Conservation (phyloP, 2,888 invertebrate species). For the Crematogaster levior region DNA sequence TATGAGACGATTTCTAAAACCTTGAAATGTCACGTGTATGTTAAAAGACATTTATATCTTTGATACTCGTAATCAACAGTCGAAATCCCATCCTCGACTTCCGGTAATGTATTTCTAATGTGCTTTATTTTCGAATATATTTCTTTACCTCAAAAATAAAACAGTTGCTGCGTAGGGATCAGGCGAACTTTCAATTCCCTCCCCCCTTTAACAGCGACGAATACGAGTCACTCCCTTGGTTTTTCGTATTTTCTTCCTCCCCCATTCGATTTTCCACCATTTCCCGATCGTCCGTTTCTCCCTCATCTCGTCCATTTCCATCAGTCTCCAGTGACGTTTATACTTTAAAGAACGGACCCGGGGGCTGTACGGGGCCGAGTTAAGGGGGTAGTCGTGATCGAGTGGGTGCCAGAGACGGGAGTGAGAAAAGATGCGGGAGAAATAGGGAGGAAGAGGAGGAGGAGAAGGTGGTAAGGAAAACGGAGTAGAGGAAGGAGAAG, state of each 20-base stretch:
- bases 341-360: slow-evolving; percentile 82
- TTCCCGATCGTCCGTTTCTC: slow-evolving; percentile 72
- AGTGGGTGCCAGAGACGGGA: slow-evolving; percentile 61
- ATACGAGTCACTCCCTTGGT: slow-evolving; percentile 52
- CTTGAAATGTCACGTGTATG: background rate
- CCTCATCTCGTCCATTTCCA: slow-evolving; percentile 73
- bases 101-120: slow-evolving; percentile 62
- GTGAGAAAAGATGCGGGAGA: slow-evolving; percentile 55
- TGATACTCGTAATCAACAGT: background rate
- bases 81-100: slow-evolving; percentile 52
- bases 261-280: slow-evolving; percentile 78
- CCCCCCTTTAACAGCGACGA: slow-evolving; percentile 56
- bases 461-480: slow-evolving; percentile 54
- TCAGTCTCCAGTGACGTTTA: slow-evolving; percentile 77
- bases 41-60: background rate
- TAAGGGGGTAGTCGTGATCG: slow-evolving; percentile 67
- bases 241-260: slow-evolving; percentile 59
- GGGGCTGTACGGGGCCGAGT: slow-evolving; percentile 75
- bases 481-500: slow-evolving; percentile 65
- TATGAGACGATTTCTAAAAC: background rate
- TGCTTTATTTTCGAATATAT: slow-evolving; percentile 57
- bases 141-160: slow-evolving; percentile 63
- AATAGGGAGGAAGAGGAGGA: slow-evolving; percentile 53
- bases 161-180: slow-evolving; percentile 44
- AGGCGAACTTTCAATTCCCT: slow-evolving; percentile 62